Evolutionary conservation across 2,113 vertebrate genomes (phyloP), one percentile per base, ranked within the genome.

Genomic region (Bombycilla garrulus): DNA sequence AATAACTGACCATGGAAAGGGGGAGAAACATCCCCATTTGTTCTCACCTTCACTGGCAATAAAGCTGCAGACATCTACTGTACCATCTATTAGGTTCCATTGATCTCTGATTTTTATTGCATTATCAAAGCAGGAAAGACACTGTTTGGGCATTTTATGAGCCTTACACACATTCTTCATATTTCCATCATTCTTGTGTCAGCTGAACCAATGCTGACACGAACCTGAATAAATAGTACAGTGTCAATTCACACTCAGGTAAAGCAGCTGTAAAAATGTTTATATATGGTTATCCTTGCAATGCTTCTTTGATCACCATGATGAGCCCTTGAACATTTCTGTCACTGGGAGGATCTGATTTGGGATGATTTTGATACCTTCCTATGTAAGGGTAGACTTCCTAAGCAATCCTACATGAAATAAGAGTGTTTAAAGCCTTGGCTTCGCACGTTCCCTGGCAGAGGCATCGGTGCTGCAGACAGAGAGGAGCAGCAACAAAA

Each of bases 31-130:
- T 83, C 42, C 23, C 14, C 25, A 42, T 45, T 79, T n/a, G 22
- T 88, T 83, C 71, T 82, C 84, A 69, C 60, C 50, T 83, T 81
- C 45, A 47, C 51, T 61, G 54, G 17, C 60, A 88, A 74, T 83
- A 83, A 83, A 90, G 35, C 38, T 66, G 66, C 62, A 69, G 71
- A 51, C 33, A 56, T 64, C 69, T 81, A 23, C 70, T 67, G 21
- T 48, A 74, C 48, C 40, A 67, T 64, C 78, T 71, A 76, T 79
- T 58, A 67, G 3, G 20, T 76, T 71, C 60, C 65, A 40, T 76
- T 92, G 38, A 93, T 73, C 62, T 85, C 64, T 77, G 71, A n/a
- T 69, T 90, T 93, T 86, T 92, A 56, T 93, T 70, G 20, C 35
- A 38, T 88, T 92, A 77, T 62, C 76, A 83, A 65, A 94, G 71